Conservation (phyloP, 2,113 vertebrate species). For the Engystomops pustulosus region DNA sequence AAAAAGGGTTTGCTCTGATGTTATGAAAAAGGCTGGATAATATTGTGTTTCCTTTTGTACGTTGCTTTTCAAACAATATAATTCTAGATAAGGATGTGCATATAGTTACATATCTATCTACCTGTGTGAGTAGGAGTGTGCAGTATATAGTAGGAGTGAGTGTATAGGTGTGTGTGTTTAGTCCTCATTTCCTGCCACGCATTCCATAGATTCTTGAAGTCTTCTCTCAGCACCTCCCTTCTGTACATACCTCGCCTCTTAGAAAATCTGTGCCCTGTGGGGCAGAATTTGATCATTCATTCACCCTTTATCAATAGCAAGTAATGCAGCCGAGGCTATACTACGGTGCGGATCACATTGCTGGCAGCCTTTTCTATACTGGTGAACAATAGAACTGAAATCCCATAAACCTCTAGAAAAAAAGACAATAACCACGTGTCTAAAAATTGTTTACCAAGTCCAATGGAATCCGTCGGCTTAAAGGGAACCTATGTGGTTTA, state of each 20-base stretch:
- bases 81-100: neutral
- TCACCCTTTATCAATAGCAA: neutral
- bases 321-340: neutral
- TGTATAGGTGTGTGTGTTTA: slow-evolving; percentile 31
- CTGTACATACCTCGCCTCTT: slow-evolving; percentile 38
- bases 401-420: slow-evolving; percentile 7
- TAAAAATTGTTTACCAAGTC: neutral
- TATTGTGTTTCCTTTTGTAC: neutral
- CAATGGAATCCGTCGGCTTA: neutral
- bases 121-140: slow-evolving; percentile 2
- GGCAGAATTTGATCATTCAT: slow-evolving; percentile 28
- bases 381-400: neutral
- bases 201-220: slow-evolving; percentile 46
- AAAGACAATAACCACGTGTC: neutral
- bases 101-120: neutral
- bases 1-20: too few species aligned
- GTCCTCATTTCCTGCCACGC: slow-evolving; percentile 8
- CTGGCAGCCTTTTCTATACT: neutral
- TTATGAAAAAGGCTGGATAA: too few species aligned
- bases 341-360: neutral
- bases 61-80: too few species aligned
- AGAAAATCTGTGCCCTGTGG: slow-evolving; percentile 29
- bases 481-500: neutral
- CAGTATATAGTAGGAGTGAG: neutral
- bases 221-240: slow-evolving; percentile 15